These are phyloP conservation scores for Graptemys geographica DNA, from an alignment of 2,797 vertebrate species.

Conservation along the genomic window DNA sequence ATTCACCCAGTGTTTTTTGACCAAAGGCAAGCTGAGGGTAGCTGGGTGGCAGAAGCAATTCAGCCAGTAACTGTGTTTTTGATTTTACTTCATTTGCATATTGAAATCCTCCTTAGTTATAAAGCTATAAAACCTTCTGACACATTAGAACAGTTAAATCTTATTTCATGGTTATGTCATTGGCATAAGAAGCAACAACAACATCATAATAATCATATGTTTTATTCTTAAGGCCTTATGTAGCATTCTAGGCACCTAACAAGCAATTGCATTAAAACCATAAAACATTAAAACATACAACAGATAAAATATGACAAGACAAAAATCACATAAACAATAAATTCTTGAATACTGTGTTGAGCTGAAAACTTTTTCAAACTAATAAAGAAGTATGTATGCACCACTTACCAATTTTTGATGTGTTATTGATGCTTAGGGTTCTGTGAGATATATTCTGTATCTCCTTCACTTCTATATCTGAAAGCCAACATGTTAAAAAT, in stretches of 20 bases:
- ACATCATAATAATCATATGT: not conserved
- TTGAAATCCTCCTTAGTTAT: not conserved
- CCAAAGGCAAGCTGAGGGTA: not conserved
- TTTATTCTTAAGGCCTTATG: not conserved
- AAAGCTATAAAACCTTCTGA: not conserved
- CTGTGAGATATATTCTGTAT: not conserved
- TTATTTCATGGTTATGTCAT: fast-evolving
- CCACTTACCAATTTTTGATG: not conserved
- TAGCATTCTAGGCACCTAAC: not conserved
- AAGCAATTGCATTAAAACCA: slow-evolving; percentile 21
- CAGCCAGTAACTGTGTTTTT: not conserved
- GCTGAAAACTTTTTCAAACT: slow-evolving; percentile 13
- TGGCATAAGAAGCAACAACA: not conserved
- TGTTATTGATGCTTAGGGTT: not conserved
- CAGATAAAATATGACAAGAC: slow-evolving; percentile 49
- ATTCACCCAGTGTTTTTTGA: not conserved
- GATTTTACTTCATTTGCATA: not conserved
- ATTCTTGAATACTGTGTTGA: not conserved
- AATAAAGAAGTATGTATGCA: not conserved
- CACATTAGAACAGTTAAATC: not conserved
- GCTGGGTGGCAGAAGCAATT: not conserved
- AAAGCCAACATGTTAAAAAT: not conserved
- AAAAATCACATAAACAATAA: slow-evolving; percentile 51
- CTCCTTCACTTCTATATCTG: not conserved
- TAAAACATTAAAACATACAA: slow-evolving; percentile 40